These are phyloP conservation scores for Neodiprion virginianus DNA, from an alignment of 1,140 invertebrate species.

Conservation along the genomic window DNA sequence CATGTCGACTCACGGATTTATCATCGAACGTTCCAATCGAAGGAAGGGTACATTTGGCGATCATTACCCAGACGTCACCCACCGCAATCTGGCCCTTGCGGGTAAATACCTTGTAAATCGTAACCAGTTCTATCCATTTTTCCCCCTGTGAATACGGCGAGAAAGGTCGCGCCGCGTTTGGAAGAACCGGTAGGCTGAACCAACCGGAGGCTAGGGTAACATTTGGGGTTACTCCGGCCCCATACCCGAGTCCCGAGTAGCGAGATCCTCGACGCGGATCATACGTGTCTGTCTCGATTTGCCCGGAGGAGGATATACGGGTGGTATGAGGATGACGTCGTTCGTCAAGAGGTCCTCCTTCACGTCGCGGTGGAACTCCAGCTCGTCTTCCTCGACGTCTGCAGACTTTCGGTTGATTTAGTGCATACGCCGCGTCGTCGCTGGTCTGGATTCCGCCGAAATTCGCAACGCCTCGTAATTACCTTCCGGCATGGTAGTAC, in stretches of 20 bases:
- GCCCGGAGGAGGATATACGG: background rate
- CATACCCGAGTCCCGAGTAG: background rate
- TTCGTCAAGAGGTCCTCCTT: background rate
- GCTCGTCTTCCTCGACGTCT: background rate
- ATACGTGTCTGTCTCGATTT: conserved; percentile 7
- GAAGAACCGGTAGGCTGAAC: background rate
- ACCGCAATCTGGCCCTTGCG: too few relatives aligned
- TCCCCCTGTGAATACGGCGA: background rate
- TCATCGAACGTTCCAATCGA: background rate
- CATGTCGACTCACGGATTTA: background rate
- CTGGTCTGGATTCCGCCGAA: background rate
- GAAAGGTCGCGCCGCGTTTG: background rate
- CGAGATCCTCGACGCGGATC: background rate
- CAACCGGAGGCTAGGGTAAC: background rate
- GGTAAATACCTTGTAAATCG: too few relatives aligned
- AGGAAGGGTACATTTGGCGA: too few relatives aligned
- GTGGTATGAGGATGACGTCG: background rate
- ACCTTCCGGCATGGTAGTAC: background rate
- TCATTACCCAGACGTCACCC: too few relatives aligned
- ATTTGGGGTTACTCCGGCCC: background rate
- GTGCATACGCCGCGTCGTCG: background rate
- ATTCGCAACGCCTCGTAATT: background rate
- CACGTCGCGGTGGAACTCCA: background rate
- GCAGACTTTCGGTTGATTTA: background rate
- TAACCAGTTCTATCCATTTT: too few relatives aligned